Evolutionary conservation across 53 echinoderm and acorn worm genomes (phyloP).

Genomic region (Astropecten irregularis): DNA sequence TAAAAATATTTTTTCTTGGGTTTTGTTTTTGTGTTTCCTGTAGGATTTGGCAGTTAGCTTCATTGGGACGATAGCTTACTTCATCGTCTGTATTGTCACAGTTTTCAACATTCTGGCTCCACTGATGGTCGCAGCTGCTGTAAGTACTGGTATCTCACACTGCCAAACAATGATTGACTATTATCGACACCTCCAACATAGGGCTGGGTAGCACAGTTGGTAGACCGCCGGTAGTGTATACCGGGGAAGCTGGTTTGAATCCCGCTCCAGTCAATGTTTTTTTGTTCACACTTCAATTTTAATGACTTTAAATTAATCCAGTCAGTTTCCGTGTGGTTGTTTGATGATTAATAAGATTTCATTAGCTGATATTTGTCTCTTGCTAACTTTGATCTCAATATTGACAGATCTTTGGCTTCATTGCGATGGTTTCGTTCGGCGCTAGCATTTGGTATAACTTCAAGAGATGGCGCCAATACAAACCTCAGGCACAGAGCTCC

Average conservation of each 20-base stretch:
- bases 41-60: constrained; percentile 61
- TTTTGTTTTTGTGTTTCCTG: not conserved
- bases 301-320: no score
- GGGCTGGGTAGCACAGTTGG: no score
- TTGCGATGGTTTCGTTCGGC: constrained; percentile 63
- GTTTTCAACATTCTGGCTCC: constrained; percentile 32
- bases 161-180: no score
- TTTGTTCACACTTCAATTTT: no score
- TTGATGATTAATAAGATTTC: no score
- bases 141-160: constrained; percentile 27
- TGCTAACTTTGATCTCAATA: no score
- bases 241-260: no score
- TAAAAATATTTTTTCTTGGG: no score
- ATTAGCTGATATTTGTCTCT: not conserved
- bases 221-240: no score
- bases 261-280: no score
- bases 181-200: no score
- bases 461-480: constrained; percentile 60
- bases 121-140: constrained; percentile 54
- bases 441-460: constrained; percentile 54
- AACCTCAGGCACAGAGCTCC: constrained; percentile 5
- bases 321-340: no score
- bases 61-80: constrained; percentile 34
- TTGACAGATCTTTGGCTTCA: constrained; percentile 75
- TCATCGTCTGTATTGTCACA: constrained; percentile 37